Evolutionary conservation across 2,113 vertebrate genomes (phyloP), one percentile per base, ranked within the genome.

Genomic region (Clarias macrocephalus): DNA sequence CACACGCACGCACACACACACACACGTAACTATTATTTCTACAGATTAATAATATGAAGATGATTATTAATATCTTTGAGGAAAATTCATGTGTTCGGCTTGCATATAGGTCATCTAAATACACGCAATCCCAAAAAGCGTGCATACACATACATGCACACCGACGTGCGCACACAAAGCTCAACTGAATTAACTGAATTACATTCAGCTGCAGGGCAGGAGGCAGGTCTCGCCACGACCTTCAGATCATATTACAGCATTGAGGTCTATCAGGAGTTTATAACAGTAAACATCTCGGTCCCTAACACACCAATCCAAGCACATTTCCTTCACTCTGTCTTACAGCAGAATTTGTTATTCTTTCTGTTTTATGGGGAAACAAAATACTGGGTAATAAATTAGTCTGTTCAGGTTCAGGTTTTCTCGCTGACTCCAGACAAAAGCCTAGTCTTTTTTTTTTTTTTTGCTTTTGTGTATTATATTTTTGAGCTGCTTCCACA

Each of bases 181-280:
- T 59, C 23, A 56, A 56, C 21, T 56, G 65, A 72, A 16, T 12
- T 82, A 82, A 87, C 30, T 70, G 63, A 86, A 82, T 82, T 66
- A 28, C 23, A 15, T 72, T 70, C 52, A 56, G 66, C 85, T n/a
- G 30, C 63, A 81, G 66, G 56, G 65, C 80, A 60, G 23, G 33
- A 30, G 37, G 48, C 85, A 72, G 76, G 9, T 33, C 57, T 21
- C 52, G 37, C 25, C 52, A 73, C 65, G 86, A 76, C 80, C 80
- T 83, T 75, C 57, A 62, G 79, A 82, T 86, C 56, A 21, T 72
- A 82, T 87, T 87, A 87, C 68, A 37, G 68, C 86, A 56, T 52
- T 16, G 30, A 33, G 21, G 80, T 30, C 75, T 23, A 54, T 65
- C 84, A 54, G 62, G 28, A 75, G 57, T 52, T 75, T 72, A 63